phyloP scores from a whole-genome alignment of 2,888 invertebrate species.

The Cantharis lateralis region DNA sequence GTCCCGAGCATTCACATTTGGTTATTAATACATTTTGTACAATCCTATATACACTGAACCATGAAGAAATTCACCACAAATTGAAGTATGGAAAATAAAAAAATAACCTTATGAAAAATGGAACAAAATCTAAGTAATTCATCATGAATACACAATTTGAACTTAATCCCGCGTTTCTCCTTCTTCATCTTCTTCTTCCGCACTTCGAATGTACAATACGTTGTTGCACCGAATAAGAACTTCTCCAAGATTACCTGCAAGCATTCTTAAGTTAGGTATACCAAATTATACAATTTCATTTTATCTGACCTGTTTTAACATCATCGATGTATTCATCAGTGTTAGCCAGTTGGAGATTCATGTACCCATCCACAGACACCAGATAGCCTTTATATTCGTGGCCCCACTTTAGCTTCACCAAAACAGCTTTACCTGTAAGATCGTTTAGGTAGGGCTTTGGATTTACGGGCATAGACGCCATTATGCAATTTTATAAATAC shows the following conservation, averaged over 20 bases:
- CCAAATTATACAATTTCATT: neutral
- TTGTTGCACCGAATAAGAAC: conserved; percentile 97
- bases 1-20: neutral
- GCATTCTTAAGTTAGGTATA: conserved; percentile 9
- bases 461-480: conserved; percentile 94
- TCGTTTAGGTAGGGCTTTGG: conserved; percentile 99
- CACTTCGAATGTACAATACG: conserved; percentile 91
- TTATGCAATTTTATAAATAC: conserved; percentile 47
- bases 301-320: conserved; percentile 73
- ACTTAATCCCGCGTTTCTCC: conserved; percentile 89
- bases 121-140: neutral
- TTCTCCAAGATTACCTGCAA: conserved; percentile 86
- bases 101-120: neutral
- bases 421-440: conserved; percentile 95
- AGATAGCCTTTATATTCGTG: conserved; percentile 99
- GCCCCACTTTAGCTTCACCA: conserved; percentile 99
- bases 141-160: neutral
- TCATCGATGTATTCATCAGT: conserved; percentile 98
- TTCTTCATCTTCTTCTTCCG: conserved; percentile 96
- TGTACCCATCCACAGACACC: conserved; percentile 98
- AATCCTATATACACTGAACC: neutral
- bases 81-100: neutral
- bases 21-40: neutral
- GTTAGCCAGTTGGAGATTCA: conserved; percentile 98
- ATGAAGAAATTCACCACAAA: neutral